Evolutionary conservation across 92 coral and sea anemone genomes (phyloP).

Genomic region (Scolanthus callimorphus): DNA sequence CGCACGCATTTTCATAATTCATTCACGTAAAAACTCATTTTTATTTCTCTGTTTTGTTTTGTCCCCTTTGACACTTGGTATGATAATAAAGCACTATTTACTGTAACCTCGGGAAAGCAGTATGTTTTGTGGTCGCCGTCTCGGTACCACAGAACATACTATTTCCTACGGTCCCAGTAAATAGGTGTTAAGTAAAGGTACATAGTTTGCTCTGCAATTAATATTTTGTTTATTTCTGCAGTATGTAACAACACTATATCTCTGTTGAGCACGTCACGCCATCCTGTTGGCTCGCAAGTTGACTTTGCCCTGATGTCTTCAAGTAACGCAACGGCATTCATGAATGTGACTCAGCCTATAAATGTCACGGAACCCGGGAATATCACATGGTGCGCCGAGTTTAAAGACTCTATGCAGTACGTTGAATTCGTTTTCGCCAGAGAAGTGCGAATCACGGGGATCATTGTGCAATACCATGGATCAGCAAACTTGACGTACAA

Average conservation of each 20-base stretch:
- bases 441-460: constrained; percentile 19
- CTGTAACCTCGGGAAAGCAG: too few species aligned
- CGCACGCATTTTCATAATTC: too few species aligned
- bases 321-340: neutral
- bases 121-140: too few species aligned
- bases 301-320: neutral
- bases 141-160: too few species aligned
- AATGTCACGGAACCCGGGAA: constrained; percentile 9
- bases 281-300: neutral
- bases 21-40: too few species aligned
- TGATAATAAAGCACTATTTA: too few species aligned
- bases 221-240: too few species aligned
- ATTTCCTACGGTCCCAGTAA: too few species aligned
- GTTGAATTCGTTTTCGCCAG: constrained; percentile 36
- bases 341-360: constrained; percentile 5
- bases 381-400: constrained; percentile 64
- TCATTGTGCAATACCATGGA: neutral
- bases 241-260: neutral
- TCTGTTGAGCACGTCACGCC: neutral
- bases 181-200: too few species aligned
- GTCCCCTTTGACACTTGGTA: too few species aligned
- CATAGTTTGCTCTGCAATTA: too few species aligned
- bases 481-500: neutral
- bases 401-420: constrained; percentile 39
- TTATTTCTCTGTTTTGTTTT: too few species aligned